Percentiles rank a stretch among this genome's conserved stretches.
Conservation (phyloP, 1,140 invertebrate genomes). For the Tetranychus cinnabarinus region DNA sequence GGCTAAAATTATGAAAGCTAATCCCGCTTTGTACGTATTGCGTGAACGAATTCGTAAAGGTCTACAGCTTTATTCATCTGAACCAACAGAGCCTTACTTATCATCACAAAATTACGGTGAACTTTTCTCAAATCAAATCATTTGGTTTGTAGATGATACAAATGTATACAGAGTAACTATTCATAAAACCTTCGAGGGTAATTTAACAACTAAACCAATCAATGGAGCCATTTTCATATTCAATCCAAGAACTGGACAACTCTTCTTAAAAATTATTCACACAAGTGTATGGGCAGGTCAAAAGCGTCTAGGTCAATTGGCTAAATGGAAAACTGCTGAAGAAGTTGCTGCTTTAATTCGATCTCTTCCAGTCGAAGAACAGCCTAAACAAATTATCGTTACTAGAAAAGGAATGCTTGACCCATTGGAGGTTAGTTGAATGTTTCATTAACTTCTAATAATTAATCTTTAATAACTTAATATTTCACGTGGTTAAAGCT, state of each 20-base stretch:
- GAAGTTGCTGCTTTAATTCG: constrained; percentile 98
- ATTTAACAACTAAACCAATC: constrained; percentile 96
- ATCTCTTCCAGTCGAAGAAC: constrained; percentile 95
- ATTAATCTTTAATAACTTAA: background rate
- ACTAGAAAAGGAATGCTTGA: constrained; percentile 98
- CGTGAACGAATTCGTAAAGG: constrained; percentile 93
- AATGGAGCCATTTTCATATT: constrained; percentile 99
- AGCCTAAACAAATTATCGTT: constrained; percentile 98
- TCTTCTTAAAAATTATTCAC: constrained; percentile 99
- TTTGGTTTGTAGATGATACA: constrained; percentile 99
- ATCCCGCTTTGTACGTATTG: constrained; percentile 91
- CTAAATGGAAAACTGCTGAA: constrained; percentile 99
- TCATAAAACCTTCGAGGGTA: constrained; percentile 99
- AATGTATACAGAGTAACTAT: constrained; percentile 99
- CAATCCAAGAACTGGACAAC: constrained; percentile 95
- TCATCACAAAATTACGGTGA: constrained; percentile 99
- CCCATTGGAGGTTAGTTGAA: constrained; percentile 49
- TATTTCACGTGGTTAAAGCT: background rate
- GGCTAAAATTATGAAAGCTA: constrained; percentile 99
- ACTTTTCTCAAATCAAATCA: constrained; percentile 97
- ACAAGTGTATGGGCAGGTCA: constrained; percentile 96
- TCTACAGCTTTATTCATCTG: constrained; percentile 89
- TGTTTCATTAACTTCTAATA: background rate
- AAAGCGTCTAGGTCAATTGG: constrained; percentile 45
- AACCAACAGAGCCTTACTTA: constrained; percentile 95